Evolutionary conservation across 2,888 invertebrate genomes (phyloP).

Genomic region (Tillus elongatus): DNA sequence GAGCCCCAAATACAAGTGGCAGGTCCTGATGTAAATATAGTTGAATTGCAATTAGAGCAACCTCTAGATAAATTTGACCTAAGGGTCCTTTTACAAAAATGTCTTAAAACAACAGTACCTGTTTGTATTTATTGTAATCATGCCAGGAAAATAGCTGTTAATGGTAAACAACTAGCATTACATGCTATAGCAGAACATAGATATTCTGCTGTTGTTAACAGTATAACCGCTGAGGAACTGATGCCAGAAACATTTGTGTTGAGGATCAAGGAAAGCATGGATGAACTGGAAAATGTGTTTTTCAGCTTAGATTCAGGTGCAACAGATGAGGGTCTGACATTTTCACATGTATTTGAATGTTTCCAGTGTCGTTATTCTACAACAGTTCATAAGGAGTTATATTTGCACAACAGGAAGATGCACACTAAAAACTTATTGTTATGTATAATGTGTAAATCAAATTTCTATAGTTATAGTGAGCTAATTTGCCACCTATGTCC

Average conservation of each 20-base stretch:
- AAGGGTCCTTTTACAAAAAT: constrained; percentile 62
- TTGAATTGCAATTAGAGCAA: constrained; percentile 64
- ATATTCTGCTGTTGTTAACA: constrained; percentile 69
- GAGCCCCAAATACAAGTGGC: constrained; percentile 42
- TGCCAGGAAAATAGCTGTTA: constrained; percentile 74
- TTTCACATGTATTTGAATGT: constrained; percentile 70
- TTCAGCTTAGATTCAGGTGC: constrained; percentile 66
- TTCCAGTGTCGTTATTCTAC: constrained; percentile 77
- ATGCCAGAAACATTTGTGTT: constrained; percentile 61
- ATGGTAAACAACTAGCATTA: constrained; percentile 68
- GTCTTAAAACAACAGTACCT: constrained; percentile 58
- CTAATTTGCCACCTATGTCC: constrained; percentile 80
- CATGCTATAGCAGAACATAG: constrained; percentile 74
- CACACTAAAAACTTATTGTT: constrained; percentile 73
- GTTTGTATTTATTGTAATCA: constrained; percentile 80
- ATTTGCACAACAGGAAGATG: constrained; percentile 77
- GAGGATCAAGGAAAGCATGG: constrained; percentile 54
- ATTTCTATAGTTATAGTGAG: constrained; percentile 82
- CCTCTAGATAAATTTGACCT: constrained; percentile 67
- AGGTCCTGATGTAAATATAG: constrained; percentile 54
- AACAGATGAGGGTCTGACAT: constrained; percentile 48
- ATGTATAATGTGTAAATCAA: constrained; percentile 81
- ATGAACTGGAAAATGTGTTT: constrained; percentile 53
- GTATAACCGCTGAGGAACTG: constrained; percentile 66
- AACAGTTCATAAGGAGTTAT: constrained; percentile 72